Base-by-base conservation (phyloP, 2,888 invertebrate genomes). In the Lepidochitona cinerea region DNA sequence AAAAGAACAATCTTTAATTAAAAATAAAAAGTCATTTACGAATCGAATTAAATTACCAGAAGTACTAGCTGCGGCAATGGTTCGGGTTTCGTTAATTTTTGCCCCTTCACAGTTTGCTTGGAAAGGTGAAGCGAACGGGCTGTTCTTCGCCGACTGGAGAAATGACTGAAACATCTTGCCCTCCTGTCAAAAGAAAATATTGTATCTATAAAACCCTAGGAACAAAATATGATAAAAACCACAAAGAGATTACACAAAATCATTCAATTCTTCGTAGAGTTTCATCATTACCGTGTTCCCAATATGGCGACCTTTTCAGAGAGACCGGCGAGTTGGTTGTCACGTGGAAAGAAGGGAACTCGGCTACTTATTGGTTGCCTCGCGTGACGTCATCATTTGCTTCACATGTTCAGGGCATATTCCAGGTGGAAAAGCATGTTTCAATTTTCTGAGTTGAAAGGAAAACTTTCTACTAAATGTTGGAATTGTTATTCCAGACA, bases 31-130 rank as follows among this genome's bases (percentile, higher is more conserved):
- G n/a, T n/a, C n/a, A n/a, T n/a, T n/a, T n/a, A n/a, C n/a, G n/a
- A n/a, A n/a, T n/a, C n/a, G n/a, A 49, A 49, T 18, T 7, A 7
- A 49, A 49, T 4, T 77, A 83, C 81, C 83, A 74, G n/a, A n/a
- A n/a, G 85, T 79, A 59, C 85, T 83, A 26, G 89, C 88, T 0
- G 90, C 91, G 32, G 87, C 84, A 74, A 91, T 89, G 37, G 82
- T 86, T 75, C 91, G 76, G 41, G 78, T 78, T 71, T 80, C 81
- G 75, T 86, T 87, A 36, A 85, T 82, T 79, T 83, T 77, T 64
- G 82, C 82, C 52, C 74, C 73, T 71, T 90, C 88, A 80, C 89
- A 89, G 71, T 84, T 79, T 23, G 88, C 89, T 68, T 84, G 83
- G 74, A 87, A 85, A 29, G 90, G 88, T 65, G 78, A 83, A 53